Base-by-base conservation (phyloP, 35 echinoderm and acorn worm genomes). In the Ophioderma brevispina region DNA sequence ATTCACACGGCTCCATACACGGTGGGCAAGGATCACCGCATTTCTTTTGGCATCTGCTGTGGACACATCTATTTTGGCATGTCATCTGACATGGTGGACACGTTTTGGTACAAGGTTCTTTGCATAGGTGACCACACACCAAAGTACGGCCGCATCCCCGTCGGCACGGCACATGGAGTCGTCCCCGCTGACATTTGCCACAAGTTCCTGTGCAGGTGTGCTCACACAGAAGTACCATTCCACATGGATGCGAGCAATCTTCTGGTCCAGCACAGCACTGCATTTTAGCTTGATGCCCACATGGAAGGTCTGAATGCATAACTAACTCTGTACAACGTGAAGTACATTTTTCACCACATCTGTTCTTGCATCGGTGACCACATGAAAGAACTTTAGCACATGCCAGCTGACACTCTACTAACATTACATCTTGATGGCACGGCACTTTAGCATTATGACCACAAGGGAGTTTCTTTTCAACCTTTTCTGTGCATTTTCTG, bases 121-220 rank as follows among this genome's bases (percentile, higher is more conserved):
- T 52, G 50, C 96, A 98, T 63, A 31, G 13, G 81, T 98, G 96
- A 34, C 96, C 92, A 86, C 96, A 98, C 40, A 95, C 87, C 28
- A 98, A 55, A 19, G 82, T 90, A 21, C 87, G 87, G 31, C 35
- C 82, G 59, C 96, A 98, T 32, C 84, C 91, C 40, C 86, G 52
- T 0, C 28, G 1, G 78, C 96, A 98, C 31, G 80, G 70, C 23
- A 75, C 37, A 90, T 98, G 90, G 32, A 93, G 81, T 38, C 90
- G 81, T 42, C 90, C 90, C 55, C 55, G 32, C 30, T 78, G 64
- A 76, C 93, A 93, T 25, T 31, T 40, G 18, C 93, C 90, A 43
- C 87, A 92, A 0, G 90, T 77, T 40, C 93, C 93, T 19, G 1
- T 32, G 82, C 93, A 95, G 14, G 3, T 55, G 49, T 98, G 96